Percentiles rank a stretch among this genome's conserved stretches.
These are phyloP conservation scores for Sorex araneus DNA, from an alignment of 2,113 vertebrate species.

Conservation along the genomic window DNA sequence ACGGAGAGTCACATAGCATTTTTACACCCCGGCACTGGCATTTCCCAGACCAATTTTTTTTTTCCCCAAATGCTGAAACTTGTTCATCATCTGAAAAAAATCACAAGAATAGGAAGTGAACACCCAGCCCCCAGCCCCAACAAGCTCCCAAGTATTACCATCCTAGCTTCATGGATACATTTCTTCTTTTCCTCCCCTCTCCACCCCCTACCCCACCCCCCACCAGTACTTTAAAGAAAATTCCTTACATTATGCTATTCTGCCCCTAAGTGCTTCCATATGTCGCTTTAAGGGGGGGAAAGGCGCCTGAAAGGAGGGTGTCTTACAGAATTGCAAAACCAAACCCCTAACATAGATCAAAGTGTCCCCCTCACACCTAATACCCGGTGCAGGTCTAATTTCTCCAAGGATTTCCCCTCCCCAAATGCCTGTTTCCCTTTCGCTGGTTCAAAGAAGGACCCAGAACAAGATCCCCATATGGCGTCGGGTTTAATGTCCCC, in stretches of 20 bases:
- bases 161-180: conserved; percentile 22
- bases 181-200: background rate
- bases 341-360: conserved; percentile 40
- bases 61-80: conserved; percentile 34
- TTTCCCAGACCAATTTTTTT: background rate
- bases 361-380: background rate
- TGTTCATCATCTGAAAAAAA: conserved; percentile 58
- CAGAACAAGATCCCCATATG: background rate
- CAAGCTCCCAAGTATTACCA: conserved; percentile 10
- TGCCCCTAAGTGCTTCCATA: conserved; percentile 80
- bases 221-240: conserved; percentile 73
- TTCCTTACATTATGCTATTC: conserved; percentile 79
- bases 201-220: background rate
- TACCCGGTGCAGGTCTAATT: background rate
- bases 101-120: conserved; percentile 47
- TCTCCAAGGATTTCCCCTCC: background rate
- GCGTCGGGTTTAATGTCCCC: background rate
- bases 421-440: background rate
- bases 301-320: background rate
- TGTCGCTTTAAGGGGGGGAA: conserved; percentile 60
- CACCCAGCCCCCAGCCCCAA: conserved; percentile 7
- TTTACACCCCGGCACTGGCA: conserved; percentile 41
- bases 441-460: background rate
- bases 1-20: conserved; percentile 21
- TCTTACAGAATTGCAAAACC: conserved; percentile 54